A percentile compares a stretch with the other conserved stretches of the same genome.
phyloP scores from a whole-genome alignment of 2,797 vertebrate genomes.

The Dendrocincla tyrannina region DNA sequence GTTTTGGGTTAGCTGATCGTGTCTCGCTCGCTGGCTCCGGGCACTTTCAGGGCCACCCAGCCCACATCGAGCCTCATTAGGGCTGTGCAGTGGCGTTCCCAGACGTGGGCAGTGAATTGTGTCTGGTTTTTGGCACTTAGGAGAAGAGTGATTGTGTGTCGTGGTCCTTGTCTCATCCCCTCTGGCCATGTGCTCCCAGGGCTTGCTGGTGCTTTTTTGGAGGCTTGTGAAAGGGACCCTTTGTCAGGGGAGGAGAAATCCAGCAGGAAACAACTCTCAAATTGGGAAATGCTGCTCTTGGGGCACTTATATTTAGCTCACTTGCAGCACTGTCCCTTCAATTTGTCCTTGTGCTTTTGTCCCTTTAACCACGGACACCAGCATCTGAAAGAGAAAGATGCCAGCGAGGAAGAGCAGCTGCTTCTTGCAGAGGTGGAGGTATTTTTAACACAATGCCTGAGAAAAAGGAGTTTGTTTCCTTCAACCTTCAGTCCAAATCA shows the following conservation, averaged over 20 bases:
- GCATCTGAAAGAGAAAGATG: neutral
- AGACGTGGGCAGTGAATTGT: neutral
- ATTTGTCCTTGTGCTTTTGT: constrained; percentile 16
- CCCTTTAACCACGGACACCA: neutral
- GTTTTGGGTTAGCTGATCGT: constrained; percentile 39
- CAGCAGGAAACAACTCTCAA: constrained; percentile 1
- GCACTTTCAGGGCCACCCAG: constrained; percentile 50
- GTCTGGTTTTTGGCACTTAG: neutral
- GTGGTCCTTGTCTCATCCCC: neutral
- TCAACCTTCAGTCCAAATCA: neutral
- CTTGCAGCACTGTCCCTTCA: constrained; percentile 11
- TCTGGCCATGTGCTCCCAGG: neutral
- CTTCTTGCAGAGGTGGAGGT: neutral
- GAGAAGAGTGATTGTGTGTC: neutral
- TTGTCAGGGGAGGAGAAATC: constrained; percentile 6
- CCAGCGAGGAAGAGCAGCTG: neutral
- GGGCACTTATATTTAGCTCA: constrained; percentile 54
- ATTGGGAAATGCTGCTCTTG: neutral
- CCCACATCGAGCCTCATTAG: constrained; percentile 47
- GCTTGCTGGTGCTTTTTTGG: neutral
- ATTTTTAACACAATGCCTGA: constrained; percentile 38
- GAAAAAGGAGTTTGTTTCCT: constrained; percentile 20
- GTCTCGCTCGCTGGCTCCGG: neutral
- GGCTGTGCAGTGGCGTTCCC: neutral
- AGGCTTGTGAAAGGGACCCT: constrained; percentile 15